Evolutionary conservation across 2,113 vertebrate species (phyloP).

Genomic region (Percina caprodes): DNA sequence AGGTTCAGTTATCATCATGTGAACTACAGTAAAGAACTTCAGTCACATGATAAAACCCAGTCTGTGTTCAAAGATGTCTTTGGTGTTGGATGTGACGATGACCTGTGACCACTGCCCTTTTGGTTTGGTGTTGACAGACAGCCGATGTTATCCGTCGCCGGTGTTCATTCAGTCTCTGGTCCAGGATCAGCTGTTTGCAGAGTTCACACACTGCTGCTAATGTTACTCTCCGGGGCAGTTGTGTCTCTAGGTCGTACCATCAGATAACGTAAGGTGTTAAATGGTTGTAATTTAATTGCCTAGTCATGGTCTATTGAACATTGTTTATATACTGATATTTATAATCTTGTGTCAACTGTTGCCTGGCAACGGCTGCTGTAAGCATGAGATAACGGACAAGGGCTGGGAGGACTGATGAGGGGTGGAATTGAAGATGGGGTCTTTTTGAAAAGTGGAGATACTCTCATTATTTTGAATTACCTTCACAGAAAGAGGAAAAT

Average conservation of each 20-base stretch:
- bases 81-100: conserved; percentile 1
- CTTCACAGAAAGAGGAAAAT: conserved; percentile 17
- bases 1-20: neutral
- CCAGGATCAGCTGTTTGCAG: neutral
- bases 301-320: neutral
- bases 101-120: conserved; percentile 2
- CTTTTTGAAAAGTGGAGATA: conserved; percentile 1
- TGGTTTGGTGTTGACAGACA: neutral
- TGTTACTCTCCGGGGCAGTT: neutral
- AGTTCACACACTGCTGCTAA: neutral
- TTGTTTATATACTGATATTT: conserved; percentile 16
- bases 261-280: conserved; percentile 1
- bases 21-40: no score
- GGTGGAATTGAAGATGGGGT: neutral
- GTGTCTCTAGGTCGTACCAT: neutral
- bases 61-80: neutral
- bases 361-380: conserved; percentile 18
- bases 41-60: neutral
- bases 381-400: neutral
- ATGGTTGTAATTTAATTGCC: neutral
- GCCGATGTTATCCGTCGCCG: neutral
- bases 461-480: conserved; percentile 38
- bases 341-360: conserved; percentile 30
- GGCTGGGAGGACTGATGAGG: neutral
- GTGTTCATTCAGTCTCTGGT: neutral